Conservation (phyloP, 2,797 vertebrate genomes). For the Syndactyla subalaris region DNA sequence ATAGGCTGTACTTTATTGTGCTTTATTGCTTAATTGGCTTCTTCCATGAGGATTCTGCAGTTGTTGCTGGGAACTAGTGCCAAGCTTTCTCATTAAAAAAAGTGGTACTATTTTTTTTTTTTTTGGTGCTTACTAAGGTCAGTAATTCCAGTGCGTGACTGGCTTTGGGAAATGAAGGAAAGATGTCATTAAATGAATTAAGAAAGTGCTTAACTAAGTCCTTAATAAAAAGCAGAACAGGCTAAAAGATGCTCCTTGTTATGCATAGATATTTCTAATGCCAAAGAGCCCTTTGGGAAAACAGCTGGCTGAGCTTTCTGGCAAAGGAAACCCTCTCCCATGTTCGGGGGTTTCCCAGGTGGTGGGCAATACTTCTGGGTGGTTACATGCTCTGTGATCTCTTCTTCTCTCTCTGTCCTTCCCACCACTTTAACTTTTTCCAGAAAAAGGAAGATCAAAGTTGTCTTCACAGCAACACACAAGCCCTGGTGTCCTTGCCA, state of each 20-base stretch:
- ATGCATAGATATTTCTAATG: background rate
- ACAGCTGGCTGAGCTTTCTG: constrained; percentile 52
- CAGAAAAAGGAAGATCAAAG: constrained; percentile 8
- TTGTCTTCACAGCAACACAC: background rate
- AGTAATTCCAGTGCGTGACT: background rate
- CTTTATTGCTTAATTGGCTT: constrained; percentile 50
- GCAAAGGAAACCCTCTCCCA: background rate
- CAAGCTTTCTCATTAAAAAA: background rate
- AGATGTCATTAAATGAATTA: constrained; percentile 27
- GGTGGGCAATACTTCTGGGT: background rate
- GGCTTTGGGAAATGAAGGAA: constrained; percentile 1
- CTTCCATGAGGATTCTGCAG: constrained; percentile 22
- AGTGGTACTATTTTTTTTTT: background rate
- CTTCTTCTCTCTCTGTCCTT: background rate
- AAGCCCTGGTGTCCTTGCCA: background rate
- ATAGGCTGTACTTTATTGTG: constrained; percentile 3
- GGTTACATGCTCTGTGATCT: background rate
- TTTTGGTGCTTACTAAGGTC: background rate
- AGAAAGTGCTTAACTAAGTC: background rate
- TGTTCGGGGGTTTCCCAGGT: background rate
- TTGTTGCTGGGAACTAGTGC: background rate
- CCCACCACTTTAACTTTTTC: background rate
- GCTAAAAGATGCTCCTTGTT: constrained; percentile 36
- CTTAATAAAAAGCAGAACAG: constrained; percentile 29
- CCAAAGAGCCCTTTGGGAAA: constrained; percentile 38